Conservation (phyloP, 2,888 invertebrate species). For the Meandrusa payeni region DNA sequence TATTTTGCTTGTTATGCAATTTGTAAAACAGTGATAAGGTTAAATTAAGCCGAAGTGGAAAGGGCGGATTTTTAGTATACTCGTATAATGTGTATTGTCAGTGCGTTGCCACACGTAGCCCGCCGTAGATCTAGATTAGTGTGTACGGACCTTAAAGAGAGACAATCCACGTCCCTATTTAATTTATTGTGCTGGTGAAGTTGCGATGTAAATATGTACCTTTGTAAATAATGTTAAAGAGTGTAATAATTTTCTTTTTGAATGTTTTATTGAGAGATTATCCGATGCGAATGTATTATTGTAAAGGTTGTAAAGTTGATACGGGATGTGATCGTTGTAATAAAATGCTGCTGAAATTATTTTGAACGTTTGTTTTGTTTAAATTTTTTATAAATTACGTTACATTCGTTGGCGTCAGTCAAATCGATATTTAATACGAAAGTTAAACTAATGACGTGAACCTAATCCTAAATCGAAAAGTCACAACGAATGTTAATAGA, state of each 20-base stretch:
- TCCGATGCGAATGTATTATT: conserved; percentile 52
- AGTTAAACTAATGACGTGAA: no score
- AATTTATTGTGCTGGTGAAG: conserved; percentile 58
- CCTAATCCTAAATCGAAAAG: no score
- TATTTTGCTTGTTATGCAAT: no score
- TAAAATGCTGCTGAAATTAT: conserved; percentile 50
- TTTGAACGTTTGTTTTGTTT: conserved; percentile 26
- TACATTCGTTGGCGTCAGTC: no score
- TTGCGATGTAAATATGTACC: conserved; percentile 66
- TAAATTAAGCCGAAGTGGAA: no score
- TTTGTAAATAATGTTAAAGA: conserved; percentile 68
- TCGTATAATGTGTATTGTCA: no score
- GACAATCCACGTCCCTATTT: conserved; percentile 31
- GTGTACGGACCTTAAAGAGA: conserved; percentile 19
- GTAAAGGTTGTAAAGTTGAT: conserved; percentile 62
- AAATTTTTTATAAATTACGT: conserved; percentile 17
- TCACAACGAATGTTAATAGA: no score
- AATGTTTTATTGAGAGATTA: conserved; percentile 45
- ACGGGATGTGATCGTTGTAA: conserved; percentile 56
- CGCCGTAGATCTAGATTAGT: conserved; percentile 14
- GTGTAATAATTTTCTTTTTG: conserved; percentile 44
- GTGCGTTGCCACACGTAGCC: conserved; percentile 19
- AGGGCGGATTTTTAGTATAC: no score
- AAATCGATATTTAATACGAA: no score
- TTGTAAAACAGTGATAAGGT: no score